These are phyloP conservation scores for Scatophagus argus DNA, from an alignment of 2,113 vertebrate species.

Conservation along the genomic window DNA sequence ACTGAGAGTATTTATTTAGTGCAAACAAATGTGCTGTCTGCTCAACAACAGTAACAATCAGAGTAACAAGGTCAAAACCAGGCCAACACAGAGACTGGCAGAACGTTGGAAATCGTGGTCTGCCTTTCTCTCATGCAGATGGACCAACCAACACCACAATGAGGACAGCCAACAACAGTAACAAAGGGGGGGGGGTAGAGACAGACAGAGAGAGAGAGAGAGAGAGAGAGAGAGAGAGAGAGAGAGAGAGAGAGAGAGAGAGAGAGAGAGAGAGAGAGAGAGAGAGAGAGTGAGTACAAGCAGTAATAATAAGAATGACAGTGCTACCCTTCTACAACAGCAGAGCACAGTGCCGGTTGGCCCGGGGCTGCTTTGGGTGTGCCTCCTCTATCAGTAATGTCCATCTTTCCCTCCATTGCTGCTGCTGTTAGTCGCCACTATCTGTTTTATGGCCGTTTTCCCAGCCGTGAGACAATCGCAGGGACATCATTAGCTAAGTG, in stretches of 20 bases:
- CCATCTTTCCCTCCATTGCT: slow-evolving; percentile 56
- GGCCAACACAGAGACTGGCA: slow-evolving; percentile 48
- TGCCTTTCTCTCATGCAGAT: slow-evolving; percentile 41
- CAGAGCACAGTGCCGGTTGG: slow-evolving; percentile 36
- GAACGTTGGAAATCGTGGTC: slow-evolving; percentile 24
- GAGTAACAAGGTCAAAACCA: slow-evolving; percentile 58
- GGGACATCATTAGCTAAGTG: slow-evolving; percentile 84
- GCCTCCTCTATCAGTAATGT: slow-evolving; percentile 57
- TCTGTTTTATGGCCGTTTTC: slow-evolving; percentile 68
- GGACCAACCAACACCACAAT: slow-evolving; percentile 35
- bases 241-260: neutral
- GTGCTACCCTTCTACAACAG: slow-evolving; percentile 21
- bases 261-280: neutral
- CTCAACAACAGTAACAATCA: slow-evolving; percentile 43
- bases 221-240: neutral
- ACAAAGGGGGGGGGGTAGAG: neutral
- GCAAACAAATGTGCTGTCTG: slow-evolving; percentile 50
- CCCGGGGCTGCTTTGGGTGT: slow-evolving; percentile 51
- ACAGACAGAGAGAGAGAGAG: slow-evolving; percentile 9
- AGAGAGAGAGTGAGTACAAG: slow-evolving; percentile 5
- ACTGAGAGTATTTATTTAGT: slow-evolving; percentile 34
- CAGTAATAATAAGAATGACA: slow-evolving; percentile 32
- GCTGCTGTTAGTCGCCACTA: slow-evolving; percentile 8
- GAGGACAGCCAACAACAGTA: slow-evolving; percentile 32
- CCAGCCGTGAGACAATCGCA: slow-evolving; percentile 60